These are phyloP conservation scores for Lithophane ornitopus DNA, from an alignment of 2,888 invertebrate genomes.

Conservation along the genomic window DNA sequence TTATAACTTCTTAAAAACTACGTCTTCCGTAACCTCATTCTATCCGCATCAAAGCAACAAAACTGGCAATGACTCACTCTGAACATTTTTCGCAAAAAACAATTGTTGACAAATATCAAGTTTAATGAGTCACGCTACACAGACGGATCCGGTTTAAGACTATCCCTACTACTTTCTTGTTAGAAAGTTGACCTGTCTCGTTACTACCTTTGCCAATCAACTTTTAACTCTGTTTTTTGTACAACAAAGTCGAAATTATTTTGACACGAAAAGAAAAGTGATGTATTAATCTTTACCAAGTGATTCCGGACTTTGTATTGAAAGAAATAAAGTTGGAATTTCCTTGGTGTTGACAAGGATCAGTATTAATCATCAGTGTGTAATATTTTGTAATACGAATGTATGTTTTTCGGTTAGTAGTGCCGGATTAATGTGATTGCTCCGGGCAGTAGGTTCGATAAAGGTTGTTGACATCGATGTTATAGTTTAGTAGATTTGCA, in stretches of 20 bases:
- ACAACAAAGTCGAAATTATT: slow-evolving; percentile 36
- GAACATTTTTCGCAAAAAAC: slow-evolving; percentile 39
- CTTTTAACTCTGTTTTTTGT: slow-evolving; percentile 30
- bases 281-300: slow-evolving; percentile 28
- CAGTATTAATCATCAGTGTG: slow-evolving; percentile 69
- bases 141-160: slow-evolving; percentile 74
- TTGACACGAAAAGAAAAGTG: slow-evolving; percentile 6
- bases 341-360: slow-evolving; percentile 13
- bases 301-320: slow-evolving; percentile 31
- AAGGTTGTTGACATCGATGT: slow-evolving; percentile 63
- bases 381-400: slow-evolving; percentile 78
- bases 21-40: background rate
- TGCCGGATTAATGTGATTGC: slow-evolving; percentile 62
- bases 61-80: slow-evolving; percentile 15
- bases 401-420: slow-evolving; percentile 85
- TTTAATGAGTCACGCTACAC: slow-evolving; percentile 62
- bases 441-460: slow-evolving; percentile 51
- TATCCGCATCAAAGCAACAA: slow-evolving; percentile 1
- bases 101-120: slow-evolving; percentile 70
- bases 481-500: slow-evolving; percentile 25
- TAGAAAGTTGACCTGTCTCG: slow-evolving; percentile 75
- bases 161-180: slow-evolving; percentile 75
- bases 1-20: background rate
- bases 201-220: slow-evolving; percentile 4
- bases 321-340: slow-evolving; percentile 45